These are phyloP conservation scores for Ashinkailepas kermadecensis DNA, from an alignment of 2,888 invertebrate genomes.

Conservation along the genomic window DNA sequence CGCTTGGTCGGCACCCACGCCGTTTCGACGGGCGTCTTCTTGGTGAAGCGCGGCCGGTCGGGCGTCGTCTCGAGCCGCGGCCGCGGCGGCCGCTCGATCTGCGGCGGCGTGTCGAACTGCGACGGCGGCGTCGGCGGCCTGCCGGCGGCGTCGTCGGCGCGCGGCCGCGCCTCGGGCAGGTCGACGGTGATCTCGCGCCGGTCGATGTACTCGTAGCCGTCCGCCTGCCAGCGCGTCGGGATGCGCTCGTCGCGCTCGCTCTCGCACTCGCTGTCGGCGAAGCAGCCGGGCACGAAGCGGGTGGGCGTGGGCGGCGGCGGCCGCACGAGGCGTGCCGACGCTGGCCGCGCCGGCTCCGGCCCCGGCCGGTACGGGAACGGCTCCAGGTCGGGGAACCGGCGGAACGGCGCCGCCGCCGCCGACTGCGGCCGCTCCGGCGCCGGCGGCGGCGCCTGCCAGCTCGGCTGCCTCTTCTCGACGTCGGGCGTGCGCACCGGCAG, in stretches of 20 bases:
- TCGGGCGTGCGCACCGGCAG: conserved; percentile 5
- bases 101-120: background rate
- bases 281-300: conserved; percentile 32
- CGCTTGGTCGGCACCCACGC: background rate
- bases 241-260: conserved; percentile 54
- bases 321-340: conserved; percentile 40
- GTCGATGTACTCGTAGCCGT: conserved; percentile 32
- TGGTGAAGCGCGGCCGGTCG: conserved; percentile 17
- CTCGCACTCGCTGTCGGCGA: conserved; percentile 51
- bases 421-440: background rate
- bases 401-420: conserved; percentile 37
- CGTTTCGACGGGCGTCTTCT: background rate
- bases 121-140: conserved; percentile 11
- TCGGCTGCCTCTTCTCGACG: background rate
- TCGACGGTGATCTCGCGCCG: background rate
- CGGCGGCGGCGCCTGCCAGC: background rate
- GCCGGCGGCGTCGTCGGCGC: background rate
- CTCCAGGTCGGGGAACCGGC: conserved; percentile 46
- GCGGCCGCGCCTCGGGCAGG: conserved; percentile 24
- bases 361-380: conserved; percentile 48
- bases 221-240: conserved; percentile 32
- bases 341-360: conserved; percentile 43
- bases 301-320: conserved; percentile 42
- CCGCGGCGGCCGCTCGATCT: background rate
- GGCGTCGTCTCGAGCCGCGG: background rate